Conservation (phyloP, 2,888 invertebrate species). For the Trachelus tabidus region DNA sequence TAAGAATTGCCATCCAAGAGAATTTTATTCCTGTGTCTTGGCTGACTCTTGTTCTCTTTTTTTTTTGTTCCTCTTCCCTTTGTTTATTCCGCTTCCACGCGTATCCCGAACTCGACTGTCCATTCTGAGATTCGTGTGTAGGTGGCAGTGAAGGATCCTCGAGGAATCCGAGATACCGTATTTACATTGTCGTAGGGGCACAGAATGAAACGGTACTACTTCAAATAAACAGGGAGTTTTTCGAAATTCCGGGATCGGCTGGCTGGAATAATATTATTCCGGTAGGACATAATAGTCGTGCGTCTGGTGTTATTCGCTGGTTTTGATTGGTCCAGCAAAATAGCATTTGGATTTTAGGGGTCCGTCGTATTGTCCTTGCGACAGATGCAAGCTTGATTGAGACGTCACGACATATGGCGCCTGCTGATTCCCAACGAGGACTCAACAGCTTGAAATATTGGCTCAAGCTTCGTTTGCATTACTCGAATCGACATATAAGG, state of each 20-base stretch:
- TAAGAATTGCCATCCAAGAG: neutral
- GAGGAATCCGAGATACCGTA: neutral
- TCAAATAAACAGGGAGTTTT: slow-evolving; percentile 36
- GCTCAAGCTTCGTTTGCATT: neutral
- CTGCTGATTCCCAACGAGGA: slow-evolving; percentile 1
- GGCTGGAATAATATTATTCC: slow-evolving; percentile 51
- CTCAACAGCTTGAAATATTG: neutral
- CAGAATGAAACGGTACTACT: slow-evolving; percentile 24
- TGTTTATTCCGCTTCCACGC: neutral
- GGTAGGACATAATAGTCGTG: neutral
- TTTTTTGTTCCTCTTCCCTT: neutral
- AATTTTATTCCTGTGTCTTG: neutral
- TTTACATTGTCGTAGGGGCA: neutral
- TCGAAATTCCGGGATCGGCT: slow-evolving; percentile 41
- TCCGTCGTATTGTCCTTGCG: slow-evolving; percentile 16
- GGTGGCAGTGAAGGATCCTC: neutral
- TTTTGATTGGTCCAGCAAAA: neutral
- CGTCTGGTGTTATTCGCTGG: neutral
- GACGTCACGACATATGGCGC: slow-evolving; percentile 40
- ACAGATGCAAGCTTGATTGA: slow-evolving; percentile 42
- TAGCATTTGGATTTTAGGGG: neutral
- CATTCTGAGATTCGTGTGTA: neutral
- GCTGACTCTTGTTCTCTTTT: neutral
- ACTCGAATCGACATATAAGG: neutral
- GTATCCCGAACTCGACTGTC: neutral